Evolutionary conservation across 30 jellyfish, hydroid and myxozoan genomes (phyloP), one percentile per base, ranked within the genome.

Genomic region (Turritopsis rubra): DNA sequence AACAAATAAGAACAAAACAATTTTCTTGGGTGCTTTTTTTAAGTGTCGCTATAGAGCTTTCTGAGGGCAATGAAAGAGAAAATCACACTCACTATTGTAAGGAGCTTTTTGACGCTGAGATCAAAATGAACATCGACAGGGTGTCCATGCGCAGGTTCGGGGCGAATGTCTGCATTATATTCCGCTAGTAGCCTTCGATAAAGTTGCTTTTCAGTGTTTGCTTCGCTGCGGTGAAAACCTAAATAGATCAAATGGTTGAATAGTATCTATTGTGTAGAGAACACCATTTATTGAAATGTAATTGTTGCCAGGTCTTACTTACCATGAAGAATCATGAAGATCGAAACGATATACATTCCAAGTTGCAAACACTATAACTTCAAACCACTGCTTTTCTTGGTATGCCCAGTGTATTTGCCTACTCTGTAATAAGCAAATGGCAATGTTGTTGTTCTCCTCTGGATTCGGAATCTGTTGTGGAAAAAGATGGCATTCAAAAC

Each of bases 81-180:
- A 3, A 41, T 41, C 9, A 41, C 60, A 66, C 7, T 66, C 17
- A 66, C 76, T 25, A 66, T 22, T 17, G 28, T 66, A 3, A 66
- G 5, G 9, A 66, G 76, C 29, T 66, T 66, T n/a, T 66, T 66
- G 76, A 66, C 29, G 5, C 76, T 7, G 76, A 66, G 5, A 25
- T 66, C 17, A 17, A 66, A 66, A 66, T 66, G 16, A 66, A 66
- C 76, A 66, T 66, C 76, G 17, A 66, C 76, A 25, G 76, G 76
- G 28, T 17, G 28, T 25, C 76, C 76, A 66, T 66, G 76, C 4
- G 8, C 76, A n/a, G 76, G 76, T 17, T 66, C 76, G 29, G 76
- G 76, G 28, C 76, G 76, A 8, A 66, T 66, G 8, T 66, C 76
- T n/a, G 29, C 4, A 17, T 66, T 66, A 66, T 66, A 66, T 4